Evolutionary conservation across 92 coral and sea anemone genomes (phyloP).

Genomic region (Palythoa grandis): DNA sequence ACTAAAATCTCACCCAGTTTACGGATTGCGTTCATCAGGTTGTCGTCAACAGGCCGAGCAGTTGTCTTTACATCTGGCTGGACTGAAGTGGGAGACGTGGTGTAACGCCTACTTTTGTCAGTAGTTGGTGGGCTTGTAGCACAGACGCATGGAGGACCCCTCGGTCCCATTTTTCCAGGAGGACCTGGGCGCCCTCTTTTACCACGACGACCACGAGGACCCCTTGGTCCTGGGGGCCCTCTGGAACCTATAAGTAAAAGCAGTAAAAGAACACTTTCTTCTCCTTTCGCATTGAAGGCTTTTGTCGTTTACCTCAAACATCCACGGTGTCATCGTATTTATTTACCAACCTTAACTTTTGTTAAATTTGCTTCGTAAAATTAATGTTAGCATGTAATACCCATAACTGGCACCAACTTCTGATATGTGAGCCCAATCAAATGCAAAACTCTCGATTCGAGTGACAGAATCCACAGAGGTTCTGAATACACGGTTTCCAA

Average conservation of each 20-base stretch:
- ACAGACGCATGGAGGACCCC: slow-evolving; percentile 23
- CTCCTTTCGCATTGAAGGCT: too few species aligned
- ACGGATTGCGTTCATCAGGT: neutral
- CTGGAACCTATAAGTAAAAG: neutral
- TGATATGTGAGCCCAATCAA: too few species aligned
- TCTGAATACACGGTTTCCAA: too few species aligned
- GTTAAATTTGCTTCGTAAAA: too few species aligned
- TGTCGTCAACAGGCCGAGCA: neutral
- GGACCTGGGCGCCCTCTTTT: slow-evolving; percentile 15
- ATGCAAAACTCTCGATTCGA: too few species aligned
- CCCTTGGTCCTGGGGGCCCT: slow-evolving; percentile 32
- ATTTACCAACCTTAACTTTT: too few species aligned
- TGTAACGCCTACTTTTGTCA: neutral
- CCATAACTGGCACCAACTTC: too few species aligned
- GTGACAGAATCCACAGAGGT: too few species aligned
- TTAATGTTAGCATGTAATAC: too few species aligned
- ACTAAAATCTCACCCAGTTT: slow-evolving; percentile 3
- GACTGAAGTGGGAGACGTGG: neutral
- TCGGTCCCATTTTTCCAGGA: slow-evolving; percentile 15
- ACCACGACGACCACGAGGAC: slow-evolving; percentile 25
- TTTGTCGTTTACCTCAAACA: too few species aligned
- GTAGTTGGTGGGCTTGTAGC: slow-evolving; percentile 3
- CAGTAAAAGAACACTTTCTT: too few species aligned
- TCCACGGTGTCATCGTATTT: too few species aligned
- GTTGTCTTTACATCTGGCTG: neutral